phyloP scores from a whole-genome alignment of 1,140 invertebrate species.

The Listronotus bonariensis region DNA sequence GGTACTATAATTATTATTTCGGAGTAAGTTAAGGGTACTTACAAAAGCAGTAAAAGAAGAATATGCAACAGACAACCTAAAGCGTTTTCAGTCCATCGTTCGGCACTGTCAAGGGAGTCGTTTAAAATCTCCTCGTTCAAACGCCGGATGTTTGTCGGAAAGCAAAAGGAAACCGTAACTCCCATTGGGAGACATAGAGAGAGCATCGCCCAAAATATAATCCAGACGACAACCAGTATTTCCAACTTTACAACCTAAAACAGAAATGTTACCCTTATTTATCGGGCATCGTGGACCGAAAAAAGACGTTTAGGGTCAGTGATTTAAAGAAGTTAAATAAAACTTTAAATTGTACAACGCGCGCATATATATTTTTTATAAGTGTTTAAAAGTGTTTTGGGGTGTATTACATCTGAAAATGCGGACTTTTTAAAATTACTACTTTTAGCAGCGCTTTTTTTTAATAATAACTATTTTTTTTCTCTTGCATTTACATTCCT shows the following conservation, averaged over 20 bases:
- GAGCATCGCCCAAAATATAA: slow-evolving; percentile 41
- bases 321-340: neutral
- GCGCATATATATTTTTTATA: too few relatives aligned
- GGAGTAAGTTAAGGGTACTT: slow-evolving; percentile 36
- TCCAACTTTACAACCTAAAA: slow-evolving; percentile 43
- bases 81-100: slow-evolving; percentile 52
- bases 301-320: neutral
- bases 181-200: slow-evolving; percentile 37
- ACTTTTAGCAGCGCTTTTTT: too few relatives aligned
- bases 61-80: slow-evolving; percentile 54
- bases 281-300: too few relatives aligned
- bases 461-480: too few relatives aligned
- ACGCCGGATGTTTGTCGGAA: slow-evolving; percentile 24
- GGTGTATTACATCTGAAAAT: too few relatives aligned
- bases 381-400: too few relatives aligned
- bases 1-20: too few relatives aligned
- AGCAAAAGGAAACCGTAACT: slow-evolving; percentile 29
- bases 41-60: slow-evolving; percentile 57
- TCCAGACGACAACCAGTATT: slow-evolving; percentile 34
- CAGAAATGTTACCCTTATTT: slow-evolving; percentile 2
- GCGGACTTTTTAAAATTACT: too few relatives aligned
- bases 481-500: too few relatives aligned
- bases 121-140: slow-evolving; percentile 44
- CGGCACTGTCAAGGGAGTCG: slow-evolving; percentile 46
- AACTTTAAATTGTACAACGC: neutral